Percentiles rank a stretch among this genome's conserved stretches.
Evolutionary conservation across 23 tunicate species (phyloP).

Genomic region (Ciona savignyi): DNA sequence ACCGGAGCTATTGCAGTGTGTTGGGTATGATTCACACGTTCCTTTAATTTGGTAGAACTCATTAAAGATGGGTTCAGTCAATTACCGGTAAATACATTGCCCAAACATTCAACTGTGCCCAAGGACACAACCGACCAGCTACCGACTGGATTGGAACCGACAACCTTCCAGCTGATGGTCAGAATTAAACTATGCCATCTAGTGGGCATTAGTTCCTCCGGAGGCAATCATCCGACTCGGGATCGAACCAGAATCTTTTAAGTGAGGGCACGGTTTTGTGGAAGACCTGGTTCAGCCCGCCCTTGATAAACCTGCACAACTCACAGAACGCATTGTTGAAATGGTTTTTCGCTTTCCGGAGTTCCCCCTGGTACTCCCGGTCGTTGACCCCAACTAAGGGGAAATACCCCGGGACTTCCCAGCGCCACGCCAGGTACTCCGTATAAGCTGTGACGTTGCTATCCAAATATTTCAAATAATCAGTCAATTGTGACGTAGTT

Average conservation of each 20-base stretch:
- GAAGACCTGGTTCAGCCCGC: neutral
- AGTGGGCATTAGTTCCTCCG: neutral
- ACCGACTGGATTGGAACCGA: too few species aligned
- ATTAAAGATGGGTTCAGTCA: too few species aligned
- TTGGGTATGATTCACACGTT: too few species aligned
- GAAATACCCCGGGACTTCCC: slow-evolving; percentile 16
- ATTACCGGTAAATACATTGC: too few species aligned
- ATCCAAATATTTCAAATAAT: slow-evolving; percentile 1
- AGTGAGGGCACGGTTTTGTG: slow-evolving; percentile 23
- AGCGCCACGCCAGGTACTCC: slow-evolving; percentile 27
- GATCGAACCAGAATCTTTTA: neutral
- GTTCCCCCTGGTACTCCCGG: neutral
- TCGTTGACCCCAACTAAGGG: slow-evolving; percentile 25
- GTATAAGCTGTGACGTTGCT: neutral
- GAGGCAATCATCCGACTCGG: neutral
- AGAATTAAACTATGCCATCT: too few species aligned
- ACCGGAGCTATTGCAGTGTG: too few species aligned
- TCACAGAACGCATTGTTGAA: slow-evolving; percentile 27
- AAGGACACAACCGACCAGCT: too few species aligned
- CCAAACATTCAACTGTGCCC: too few species aligned
- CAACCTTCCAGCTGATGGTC: too few species aligned
- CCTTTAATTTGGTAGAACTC: too few species aligned
- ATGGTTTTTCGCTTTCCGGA: neutral
- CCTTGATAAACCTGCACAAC: slow-evolving; percentile 13
- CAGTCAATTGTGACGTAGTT: neutral